Conservation (phyloP, 2,888 invertebrate species). For the Drosophila kanekoi region DNA sequence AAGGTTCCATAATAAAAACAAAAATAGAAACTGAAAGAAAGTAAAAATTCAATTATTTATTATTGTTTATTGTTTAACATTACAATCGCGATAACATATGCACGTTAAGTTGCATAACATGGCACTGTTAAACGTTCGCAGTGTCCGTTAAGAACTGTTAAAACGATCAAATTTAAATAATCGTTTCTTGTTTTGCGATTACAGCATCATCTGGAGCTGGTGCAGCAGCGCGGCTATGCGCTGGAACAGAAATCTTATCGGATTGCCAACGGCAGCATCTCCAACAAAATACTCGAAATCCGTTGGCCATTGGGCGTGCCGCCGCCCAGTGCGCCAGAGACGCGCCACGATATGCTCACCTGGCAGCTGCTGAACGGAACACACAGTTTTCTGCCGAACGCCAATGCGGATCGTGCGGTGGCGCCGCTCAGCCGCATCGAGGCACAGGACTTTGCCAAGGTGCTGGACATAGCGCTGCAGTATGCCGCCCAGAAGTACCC, state of each 20-base stretch:
- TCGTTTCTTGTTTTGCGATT: not conserved
- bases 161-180: not conserved
- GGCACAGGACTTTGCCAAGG: conserved; percentile 88
- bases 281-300: conserved; percentile 86
- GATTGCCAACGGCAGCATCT: conserved; percentile 86
- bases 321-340: conserved; percentile 88
- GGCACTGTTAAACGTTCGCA: not conserved
- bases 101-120: not conserved
- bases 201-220: conserved; percentile 85
- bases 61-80: no score
- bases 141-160: not conserved
- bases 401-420: conserved; percentile 92
- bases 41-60: no score
- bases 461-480: conserved; percentile 86
- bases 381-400: conserved; percentile 93
- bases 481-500: conserved; percentile 86
- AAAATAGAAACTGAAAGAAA: no score
- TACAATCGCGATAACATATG: no score
- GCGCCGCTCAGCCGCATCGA: conserved; percentile 88
- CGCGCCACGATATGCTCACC: conserved; percentile 92
- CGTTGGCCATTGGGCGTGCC: conserved; percentile 92
- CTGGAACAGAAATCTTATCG: conserved; percentile 83
- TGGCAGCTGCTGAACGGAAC: conserved; percentile 95
- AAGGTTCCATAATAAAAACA: no score
- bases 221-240: conserved; percentile 82